Evolutionary conservation across 2,797 vertebrate genomes (phyloP), one percentile per base, ranked within the genome.

Genomic region (Prunella strophiata): DNA sequence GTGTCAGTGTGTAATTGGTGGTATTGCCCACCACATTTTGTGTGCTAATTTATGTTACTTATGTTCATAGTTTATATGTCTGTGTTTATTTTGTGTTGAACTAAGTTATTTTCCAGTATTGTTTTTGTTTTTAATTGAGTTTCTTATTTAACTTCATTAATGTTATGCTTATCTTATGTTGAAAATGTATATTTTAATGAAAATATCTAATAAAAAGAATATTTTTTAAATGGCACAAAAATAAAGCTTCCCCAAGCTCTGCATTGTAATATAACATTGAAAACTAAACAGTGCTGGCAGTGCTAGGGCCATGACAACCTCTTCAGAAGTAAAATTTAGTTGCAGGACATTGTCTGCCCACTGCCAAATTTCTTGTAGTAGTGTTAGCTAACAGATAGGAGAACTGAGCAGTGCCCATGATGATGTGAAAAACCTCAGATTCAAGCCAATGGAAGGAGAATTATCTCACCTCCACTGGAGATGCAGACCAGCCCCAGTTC

Each of bases 161-260:
- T 87, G 73, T 89, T 89, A 47, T 7, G 2, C 93, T 93, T 87
- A 85, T 73, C 91, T 93, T 96, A 87, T 42, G 74, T 96, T 96
- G 93, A 63, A 92, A 85, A 50, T 93, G 85, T 96, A 63, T 66
- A 85, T 92, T 92, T 68, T 86, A 63, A 72, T 85, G 67, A 63
- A 58, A 93, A 91, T 76, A 86, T 81, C 22, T 25, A 97, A 94
- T 96, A 97, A 97, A 97, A 96, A 77, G 10, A 94, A 9, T 77
- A 70, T 92, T 95, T 98, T 97, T 95, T 2, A 97, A 96, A 85
- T 30, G 25, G 58, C 74, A 92, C 48, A 40, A 78, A 91, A 92
- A 75, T 94, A 93, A 96, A 90, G 86, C 80, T 85, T 70, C 71
- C 90, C 74, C 75, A 42, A 88, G 45, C 85, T 87, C 65, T 92